Percentiles rank a stretch among this genome's conserved stretches.
phyloP scores from a whole-genome alignment of 2,888 invertebrate species.

The Drosophila colorata region DNA sequence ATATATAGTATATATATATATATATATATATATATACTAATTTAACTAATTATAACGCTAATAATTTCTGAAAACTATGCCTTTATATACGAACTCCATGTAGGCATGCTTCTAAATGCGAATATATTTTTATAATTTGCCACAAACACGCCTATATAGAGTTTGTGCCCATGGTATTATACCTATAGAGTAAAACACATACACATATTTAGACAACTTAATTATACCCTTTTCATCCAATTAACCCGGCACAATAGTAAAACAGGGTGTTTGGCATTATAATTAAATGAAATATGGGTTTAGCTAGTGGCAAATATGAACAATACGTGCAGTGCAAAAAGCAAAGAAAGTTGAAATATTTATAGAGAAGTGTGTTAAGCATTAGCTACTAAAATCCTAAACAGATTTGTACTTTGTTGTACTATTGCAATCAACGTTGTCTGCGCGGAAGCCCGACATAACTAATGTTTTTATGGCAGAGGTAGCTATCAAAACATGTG shows the following conservation, averaged over 20 bases:
- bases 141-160: too few species aligned
- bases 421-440: neutral
- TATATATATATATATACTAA: too few species aligned
- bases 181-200: neutral
- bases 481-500: constrained; percentile 10
- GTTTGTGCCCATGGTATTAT: too few species aligned
- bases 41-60: too few species aligned
- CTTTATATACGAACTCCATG: too few species aligned
- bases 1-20: too few species aligned
- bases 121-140: neutral
- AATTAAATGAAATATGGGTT: constrained; percentile 1
- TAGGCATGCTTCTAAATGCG: too few species aligned
- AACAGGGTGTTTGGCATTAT: constrained; percentile 7
- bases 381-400: constrained; percentile 17
- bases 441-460: neutral
- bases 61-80: too few species aligned
- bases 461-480: constrained; percentile 5
- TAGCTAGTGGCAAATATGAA: constrained; percentile 15
- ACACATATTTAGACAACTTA: neutral
- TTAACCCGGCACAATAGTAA: neutral
- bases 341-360: constrained; percentile 15
- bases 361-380: constrained; percentile 2
- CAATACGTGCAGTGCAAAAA: constrained; percentile 14
- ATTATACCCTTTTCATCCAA: neutral
- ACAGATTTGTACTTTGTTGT: neutral